Evolutionary conservation across 2,888 invertebrate genomes (phyloP).

Genomic region (Antheraea yamamai): DNA sequence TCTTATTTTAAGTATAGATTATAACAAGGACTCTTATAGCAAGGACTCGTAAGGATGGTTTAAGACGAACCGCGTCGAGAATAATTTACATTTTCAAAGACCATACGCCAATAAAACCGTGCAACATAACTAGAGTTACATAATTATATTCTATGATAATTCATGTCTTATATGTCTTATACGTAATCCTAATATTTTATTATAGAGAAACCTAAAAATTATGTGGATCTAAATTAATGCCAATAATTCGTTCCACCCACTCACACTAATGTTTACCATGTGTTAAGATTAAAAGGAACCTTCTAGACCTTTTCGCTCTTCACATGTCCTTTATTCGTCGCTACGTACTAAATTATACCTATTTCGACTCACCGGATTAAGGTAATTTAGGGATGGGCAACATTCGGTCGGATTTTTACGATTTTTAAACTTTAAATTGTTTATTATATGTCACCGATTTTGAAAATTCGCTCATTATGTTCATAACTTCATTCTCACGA

Average conservation of each 20-base stretch:
- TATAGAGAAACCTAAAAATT: neutral
- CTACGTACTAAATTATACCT: constrained; percentile 26
- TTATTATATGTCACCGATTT: neutral
- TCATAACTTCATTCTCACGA: no score
- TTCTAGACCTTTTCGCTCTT: constrained; percentile 18
- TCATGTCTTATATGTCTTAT: no score
- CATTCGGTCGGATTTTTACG: neutral
- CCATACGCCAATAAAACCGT: no score
- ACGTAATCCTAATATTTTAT: neutral
- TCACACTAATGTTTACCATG: neutral
- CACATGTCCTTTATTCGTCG: constrained; percentile 24
- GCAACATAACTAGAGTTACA: no score
- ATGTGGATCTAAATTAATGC: neutral
- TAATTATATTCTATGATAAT: no score
- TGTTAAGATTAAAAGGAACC: constrained; percentile 11
- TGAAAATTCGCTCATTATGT: neutral
- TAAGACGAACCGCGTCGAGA: no score
- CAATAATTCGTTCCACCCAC: constrained; percentile 1
- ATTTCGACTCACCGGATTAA: constrained; percentile 19
- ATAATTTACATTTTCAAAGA: no score
- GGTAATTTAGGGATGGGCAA: constrained; percentile 8
- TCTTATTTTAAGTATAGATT: no score
- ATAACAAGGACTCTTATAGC: no score
- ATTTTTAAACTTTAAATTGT: neutral
- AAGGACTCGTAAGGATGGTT: no score